phyloP scores from a whole-genome alignment of 2,797 vertebrate species.

The Manis crassicaudata region DNA sequence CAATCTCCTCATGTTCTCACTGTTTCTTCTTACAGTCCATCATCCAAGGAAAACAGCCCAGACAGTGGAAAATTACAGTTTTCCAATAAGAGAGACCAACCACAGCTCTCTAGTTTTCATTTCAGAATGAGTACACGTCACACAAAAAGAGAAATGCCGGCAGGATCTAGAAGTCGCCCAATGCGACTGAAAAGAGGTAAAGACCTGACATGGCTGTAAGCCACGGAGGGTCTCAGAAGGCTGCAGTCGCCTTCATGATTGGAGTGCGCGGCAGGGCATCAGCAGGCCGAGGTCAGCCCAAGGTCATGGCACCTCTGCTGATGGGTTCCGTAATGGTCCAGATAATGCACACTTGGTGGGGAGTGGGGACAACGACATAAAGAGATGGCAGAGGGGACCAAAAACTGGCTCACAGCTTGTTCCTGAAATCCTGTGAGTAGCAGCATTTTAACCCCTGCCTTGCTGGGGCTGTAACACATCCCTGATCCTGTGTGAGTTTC shows the following conservation, averaged over 20 bases:
- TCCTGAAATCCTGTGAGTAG: constrained; percentile 43
- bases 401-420: constrained; percentile 23
- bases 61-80: constrained; percentile 68
- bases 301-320: constrained; percentile 65
- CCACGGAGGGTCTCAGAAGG: neutral
- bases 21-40: constrained; percentile 49
- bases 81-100: constrained; percentile 69
- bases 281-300: constrained; percentile 60
- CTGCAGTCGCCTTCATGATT: constrained; percentile 50
- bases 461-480: neutral
- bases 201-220: neutral
- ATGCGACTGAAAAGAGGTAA: constrained; percentile 12
- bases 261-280: constrained; percentile 56
- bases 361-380: neutral
- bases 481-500: neutral
- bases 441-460: constrained; percentile 62
- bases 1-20: constrained; percentile 47
- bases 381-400: constrained; percentile 40
- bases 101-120: constrained; percentile 57
- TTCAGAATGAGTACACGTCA: constrained; percentile 60
- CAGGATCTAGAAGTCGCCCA: constrained; percentile 45
- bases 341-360: constrained; percentile 60
- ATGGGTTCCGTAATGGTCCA: constrained; percentile 62
- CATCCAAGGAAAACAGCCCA: constrained; percentile 58
- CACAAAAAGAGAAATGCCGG: constrained; percentile 37